Percentiles rank a stretch among this genome's conserved stretches.
phyloP scores from a whole-genome alignment of 2,797 vertebrate genomes.

The Tauraco hartlaubi region DNA sequence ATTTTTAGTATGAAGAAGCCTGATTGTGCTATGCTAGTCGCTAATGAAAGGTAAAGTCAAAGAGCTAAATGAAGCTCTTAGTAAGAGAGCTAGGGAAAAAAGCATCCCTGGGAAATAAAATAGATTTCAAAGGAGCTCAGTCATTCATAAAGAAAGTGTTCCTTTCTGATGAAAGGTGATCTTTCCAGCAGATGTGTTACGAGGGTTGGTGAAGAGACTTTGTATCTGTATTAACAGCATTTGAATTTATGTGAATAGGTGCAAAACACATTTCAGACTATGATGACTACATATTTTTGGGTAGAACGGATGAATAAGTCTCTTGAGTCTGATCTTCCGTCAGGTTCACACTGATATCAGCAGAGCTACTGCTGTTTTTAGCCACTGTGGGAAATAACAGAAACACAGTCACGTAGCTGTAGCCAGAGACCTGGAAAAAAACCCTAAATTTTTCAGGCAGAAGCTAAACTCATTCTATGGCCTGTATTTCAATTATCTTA shows the following conservation, averaged over 20 bases:
- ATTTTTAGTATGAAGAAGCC: not conserved
- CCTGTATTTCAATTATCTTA: not conserved
- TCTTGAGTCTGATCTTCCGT: not conserved
- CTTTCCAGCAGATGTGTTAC: slow-evolving; percentile 51
- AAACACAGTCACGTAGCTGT: not conserved
- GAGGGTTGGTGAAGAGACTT: not conserved
- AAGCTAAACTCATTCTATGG: slow-evolving; percentile 18
- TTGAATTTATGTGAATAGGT: not conserved
- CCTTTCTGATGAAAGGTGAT: slow-evolving; percentile 44
- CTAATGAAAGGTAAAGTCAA: not conserved
- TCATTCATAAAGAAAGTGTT: not conserved
- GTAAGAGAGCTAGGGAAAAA: not conserved
- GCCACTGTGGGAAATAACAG: not conserved
- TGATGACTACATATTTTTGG: not conserved
- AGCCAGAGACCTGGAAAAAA: not conserved
- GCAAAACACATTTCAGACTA: slow-evolving; percentile 22
- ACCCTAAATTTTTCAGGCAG: not conserved
- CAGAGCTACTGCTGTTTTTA: not conserved
- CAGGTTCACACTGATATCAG: not conserved
- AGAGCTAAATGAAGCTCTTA: not conserved
- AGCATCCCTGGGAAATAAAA: not conserved
- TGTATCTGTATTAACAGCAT: slow-evolving; percentile 22
- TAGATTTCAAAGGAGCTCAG: slow-evolving; percentile 44
- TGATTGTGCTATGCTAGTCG: not conserved
- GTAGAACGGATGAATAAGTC: not conserved